phyloP scores from a whole-genome alignment of 1,140 invertebrate species.

The Ceratitis capitata region DNA sequence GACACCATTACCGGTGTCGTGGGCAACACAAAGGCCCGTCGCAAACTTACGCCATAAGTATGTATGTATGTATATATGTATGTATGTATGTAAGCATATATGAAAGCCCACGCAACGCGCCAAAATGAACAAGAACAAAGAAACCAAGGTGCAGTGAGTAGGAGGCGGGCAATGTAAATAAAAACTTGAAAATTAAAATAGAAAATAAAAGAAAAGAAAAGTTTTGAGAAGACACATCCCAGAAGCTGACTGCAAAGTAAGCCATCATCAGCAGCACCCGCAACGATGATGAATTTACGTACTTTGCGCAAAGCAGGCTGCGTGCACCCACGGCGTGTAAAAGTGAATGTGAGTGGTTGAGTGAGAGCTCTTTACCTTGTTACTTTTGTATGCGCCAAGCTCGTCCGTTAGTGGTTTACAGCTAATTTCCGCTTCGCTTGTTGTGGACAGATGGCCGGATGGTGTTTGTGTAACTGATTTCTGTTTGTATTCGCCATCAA shows the following conservation, averaged over 20 bases:
- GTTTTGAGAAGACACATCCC: too few relatives aligned
- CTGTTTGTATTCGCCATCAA: conserved; percentile 66
- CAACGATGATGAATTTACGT: neutral
- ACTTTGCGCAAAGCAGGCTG: neutral
- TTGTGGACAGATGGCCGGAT: conserved; percentile 64
- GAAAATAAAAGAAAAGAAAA: neutral
- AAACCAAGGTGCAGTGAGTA: neutral
- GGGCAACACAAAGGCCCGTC: neutral
- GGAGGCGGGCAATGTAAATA: neutral
- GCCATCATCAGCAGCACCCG: too few relatives aligned
- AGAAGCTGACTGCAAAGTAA: too few relatives aligned
- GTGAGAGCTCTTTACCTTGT: conserved; percentile 54
- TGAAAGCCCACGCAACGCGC: neutral
- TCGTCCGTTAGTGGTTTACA: conserved; percentile 59
- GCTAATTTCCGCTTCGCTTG: conserved; percentile 65
- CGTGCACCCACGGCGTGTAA: neutral
- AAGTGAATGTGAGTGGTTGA: neutral
- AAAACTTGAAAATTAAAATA: neutral
- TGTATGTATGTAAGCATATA: neutral
- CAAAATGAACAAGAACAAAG: neutral
- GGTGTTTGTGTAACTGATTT: conserved; percentile 66
- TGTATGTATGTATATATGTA: neutral
- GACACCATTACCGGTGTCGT: neutral
- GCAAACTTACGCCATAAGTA: neutral
- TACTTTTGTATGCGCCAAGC: conserved; percentile 60